These are phyloP conservation scores for Pterocles orientalis DNA, from an alignment of 2,113 vertebrate genomes.

Conservation along the genomic window DNA sequence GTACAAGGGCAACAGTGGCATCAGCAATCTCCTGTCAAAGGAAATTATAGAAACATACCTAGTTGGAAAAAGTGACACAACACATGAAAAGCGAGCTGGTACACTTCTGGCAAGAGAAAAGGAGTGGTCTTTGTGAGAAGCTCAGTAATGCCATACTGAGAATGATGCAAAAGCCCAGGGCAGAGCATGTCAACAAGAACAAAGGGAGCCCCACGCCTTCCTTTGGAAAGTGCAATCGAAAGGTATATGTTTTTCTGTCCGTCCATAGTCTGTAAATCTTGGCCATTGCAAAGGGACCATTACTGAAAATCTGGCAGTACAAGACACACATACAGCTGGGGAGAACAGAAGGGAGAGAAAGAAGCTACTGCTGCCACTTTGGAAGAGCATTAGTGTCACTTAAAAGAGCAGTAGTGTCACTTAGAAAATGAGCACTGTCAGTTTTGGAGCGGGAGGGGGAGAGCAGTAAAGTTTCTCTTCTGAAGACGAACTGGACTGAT, in stretches of 20 bases:
- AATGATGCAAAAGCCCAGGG: background rate
- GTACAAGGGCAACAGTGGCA: background rate
- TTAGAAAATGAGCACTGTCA: background rate
- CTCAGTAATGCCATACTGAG: background rate
- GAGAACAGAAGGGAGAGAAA: background rate
- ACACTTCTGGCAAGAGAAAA: background rate
- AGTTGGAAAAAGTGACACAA: background rate
- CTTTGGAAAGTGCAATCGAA: background rate
- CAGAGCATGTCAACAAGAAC: background rate
- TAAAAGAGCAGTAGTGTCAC: background rate
- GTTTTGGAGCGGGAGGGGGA: background rate
- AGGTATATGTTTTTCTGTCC: background rate
- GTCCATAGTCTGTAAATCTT: background rate
- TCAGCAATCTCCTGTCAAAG: background rate
- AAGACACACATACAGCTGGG: background rate
- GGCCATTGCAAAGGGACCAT: background rate
- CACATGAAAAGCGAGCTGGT: background rate
- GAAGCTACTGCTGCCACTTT: background rate
- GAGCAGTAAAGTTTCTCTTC: background rate
- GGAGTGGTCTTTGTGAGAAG: background rate
- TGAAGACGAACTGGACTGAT: background rate
- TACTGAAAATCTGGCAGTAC: background rate
- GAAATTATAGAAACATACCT: background rate
- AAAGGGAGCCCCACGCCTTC: background rate
- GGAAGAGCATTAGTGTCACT: background rate